Percentiles rank a stretch among this genome's conserved stretches.
Evolutionary conservation across 37 sponge, comb jelly and placozoan species (phyloP).

Genomic region (Agelas oroides): DNA sequence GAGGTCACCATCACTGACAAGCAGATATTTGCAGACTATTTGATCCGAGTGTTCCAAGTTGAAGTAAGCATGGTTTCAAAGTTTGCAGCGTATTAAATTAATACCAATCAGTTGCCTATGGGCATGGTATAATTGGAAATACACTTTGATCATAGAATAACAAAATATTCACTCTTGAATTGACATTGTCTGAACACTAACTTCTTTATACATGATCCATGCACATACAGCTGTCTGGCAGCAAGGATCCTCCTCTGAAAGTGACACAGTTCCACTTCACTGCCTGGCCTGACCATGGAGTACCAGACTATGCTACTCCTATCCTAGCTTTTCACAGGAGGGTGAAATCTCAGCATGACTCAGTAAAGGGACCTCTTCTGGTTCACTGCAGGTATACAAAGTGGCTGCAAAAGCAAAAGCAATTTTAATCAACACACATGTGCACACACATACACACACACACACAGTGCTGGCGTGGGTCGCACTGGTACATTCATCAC

Average conservation of each 20-base stretch:
- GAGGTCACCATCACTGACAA: slow-evolving; percentile 51
- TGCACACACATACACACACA: neutral
- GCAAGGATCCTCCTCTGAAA: too few relatives aligned
- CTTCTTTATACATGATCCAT: neutral
- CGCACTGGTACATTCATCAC: slow-evolving; percentile 84
- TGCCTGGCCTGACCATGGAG: slow-evolving; percentile 58
- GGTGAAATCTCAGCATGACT: slow-evolving; percentile 13
- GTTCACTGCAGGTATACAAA: slow-evolving; percentile 67
- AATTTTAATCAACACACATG: too few relatives aligned
- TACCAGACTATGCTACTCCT: slow-evolving; percentile 25
- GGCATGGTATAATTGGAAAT: too few relatives aligned
- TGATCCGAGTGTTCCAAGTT: slow-evolving; percentile 55
- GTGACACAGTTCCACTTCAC: slow-evolving; percentile 56
- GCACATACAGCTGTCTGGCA: slow-evolving; percentile 3
- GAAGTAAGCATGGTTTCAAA: slow-evolving; percentile 2
- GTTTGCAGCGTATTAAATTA: neutral
- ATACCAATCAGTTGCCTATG: neutral
- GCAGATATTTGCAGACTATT: slow-evolving; percentile 50
- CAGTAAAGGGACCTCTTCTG: slow-evolving; percentile 38
- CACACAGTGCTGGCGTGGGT: slow-evolving; percentile 82
- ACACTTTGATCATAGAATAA: too few relatives aligned
- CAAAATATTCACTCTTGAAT: neutral
- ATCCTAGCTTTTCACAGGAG: slow-evolving; percentile 37
- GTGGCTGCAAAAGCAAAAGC: too few relatives aligned
- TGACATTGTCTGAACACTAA: neutral